Base-by-base conservation (phyloP, 2,888 invertebrate species). In the Magallana nippona region DNA sequence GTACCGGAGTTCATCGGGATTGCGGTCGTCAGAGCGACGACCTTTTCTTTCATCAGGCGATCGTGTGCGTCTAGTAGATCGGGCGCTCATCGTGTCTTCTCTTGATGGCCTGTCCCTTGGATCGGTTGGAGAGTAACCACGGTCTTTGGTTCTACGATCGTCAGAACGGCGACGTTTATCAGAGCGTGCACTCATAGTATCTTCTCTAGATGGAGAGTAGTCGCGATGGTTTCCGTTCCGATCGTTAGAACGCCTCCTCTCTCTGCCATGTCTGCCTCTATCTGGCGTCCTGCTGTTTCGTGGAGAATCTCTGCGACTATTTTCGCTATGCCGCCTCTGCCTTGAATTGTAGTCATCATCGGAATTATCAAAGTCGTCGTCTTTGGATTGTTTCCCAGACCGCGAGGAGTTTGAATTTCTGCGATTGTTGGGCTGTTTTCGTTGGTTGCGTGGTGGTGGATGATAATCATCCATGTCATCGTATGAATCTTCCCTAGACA, bases 141-240 rank as follows among this genome's bases (percentile, higher is more conserved):
- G 44, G 44, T 44, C 44, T 44, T 44, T 44, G 3, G 44, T 44
- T 44, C 44, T 44, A 44, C 44, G 44, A 8, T 44, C 44, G 8
- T 19, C 60, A 60, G 19, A 8, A 19, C 60, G 60, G n/a, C 19
- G 60, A 19, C 44, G 44, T 5, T 44, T 44, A 44, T 44, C 44
- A 44, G 44, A 44, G 8, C 44, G 44, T 44, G 44, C 44, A 44
- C 44, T 44, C 44, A 44, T 44, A 44, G 3, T 44, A 44, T 44
- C 44, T 44, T 44, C 44, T 44, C 44, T 44, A 44, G 44, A 8
- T 44, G 44, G 44, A 8, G 44, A 44, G 44, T 44, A 44, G 44
- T 44, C 44, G 44, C 44, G 44, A 44, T 44, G 84, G 86, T 17
- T 32, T 82, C 19, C 78, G 55, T 56, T 82, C 79, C 81, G 27